Conservation (phyloP, 2,113 vertebrate genomes). For the Sylvietta virens region DNA sequence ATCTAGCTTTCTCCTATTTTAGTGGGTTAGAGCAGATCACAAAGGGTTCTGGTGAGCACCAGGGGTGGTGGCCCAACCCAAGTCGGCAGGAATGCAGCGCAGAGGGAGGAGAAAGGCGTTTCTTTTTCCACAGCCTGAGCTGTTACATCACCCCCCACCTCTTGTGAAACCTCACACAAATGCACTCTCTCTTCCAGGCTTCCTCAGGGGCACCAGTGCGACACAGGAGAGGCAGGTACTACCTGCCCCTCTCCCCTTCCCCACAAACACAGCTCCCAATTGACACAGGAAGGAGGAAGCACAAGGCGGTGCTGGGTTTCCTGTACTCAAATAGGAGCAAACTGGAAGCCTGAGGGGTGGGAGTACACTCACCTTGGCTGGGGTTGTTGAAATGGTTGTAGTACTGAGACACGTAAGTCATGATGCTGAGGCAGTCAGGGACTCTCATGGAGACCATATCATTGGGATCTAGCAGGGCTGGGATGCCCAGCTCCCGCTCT, state of each 20-base stretch:
- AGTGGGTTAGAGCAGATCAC: not conserved
- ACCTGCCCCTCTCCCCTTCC: not conserved
- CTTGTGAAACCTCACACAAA: not conserved
- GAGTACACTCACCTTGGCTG: constrained; percentile 73
- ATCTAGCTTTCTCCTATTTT: not conserved
- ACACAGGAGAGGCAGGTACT: not conserved
- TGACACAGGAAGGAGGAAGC: not conserved
- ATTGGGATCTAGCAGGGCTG: constrained; percentile 89
- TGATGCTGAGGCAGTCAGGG: constrained; percentile 93
- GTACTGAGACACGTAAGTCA: constrained; percentile 96
- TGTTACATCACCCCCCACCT: not conserved
- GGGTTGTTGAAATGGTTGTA: constrained; percentile 89
- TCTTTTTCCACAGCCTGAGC: not conserved
- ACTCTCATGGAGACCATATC: constrained; percentile 98
- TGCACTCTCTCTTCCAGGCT: not conserved
- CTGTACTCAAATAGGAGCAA: not conserved
- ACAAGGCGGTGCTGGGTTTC: not conserved
- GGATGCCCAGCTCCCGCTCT: constrained; percentile 90
- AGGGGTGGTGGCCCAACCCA: not conserved
- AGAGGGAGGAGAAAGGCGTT: not conserved
- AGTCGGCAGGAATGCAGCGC: fast-evolving
- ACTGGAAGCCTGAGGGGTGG: not conserved
- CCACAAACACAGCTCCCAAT: not conserved
- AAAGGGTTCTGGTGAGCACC: not conserved
- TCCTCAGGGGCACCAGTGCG: not conserved